Conservation (phyloP, 1,140 invertebrate genomes). For the Mactra quadrangularis region DNA sequence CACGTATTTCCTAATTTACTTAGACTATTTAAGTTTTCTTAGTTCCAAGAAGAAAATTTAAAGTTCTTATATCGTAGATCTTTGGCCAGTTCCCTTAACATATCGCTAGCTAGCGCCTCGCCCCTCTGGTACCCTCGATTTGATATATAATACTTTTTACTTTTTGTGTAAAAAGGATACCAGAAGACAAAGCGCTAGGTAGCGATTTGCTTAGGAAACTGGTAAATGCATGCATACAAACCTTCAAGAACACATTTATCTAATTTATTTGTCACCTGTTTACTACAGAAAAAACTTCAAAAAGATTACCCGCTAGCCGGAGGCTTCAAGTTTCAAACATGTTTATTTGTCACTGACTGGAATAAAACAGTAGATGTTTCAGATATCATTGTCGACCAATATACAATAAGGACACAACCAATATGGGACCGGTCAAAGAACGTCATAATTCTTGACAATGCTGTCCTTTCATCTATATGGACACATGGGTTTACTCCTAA, state of each 20-base stretch:
- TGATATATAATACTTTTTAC: background rate
- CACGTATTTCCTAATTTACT: no score
- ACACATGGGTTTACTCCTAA: slow-evolving; percentile 4
- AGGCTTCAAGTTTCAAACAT: slow-evolving; percentile 16
- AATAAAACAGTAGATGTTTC: background rate
- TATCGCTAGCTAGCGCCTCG: background rate
- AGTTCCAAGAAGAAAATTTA: background rate
- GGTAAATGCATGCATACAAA: background rate
- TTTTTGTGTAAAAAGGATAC: no score
- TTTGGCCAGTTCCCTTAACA: background rate
- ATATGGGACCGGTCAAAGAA: slow-evolving; percentile 28
- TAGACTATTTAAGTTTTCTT: no score
- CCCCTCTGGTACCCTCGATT: background rate
- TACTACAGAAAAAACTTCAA: background rate
- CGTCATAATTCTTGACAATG: background rate
- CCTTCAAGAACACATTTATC: background rate
- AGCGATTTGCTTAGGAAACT: background rate
- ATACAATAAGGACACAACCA: background rate
- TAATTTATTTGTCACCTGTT: background rate
- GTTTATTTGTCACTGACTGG: slow-evolving; percentile 21
- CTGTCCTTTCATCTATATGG: background rate
- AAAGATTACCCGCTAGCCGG: background rate
- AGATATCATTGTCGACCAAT: slow-evolving; percentile 4
- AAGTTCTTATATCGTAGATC: background rate
- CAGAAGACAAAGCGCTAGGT: no score